Percentiles rank a stretch among this genome's conserved stretches.
Evolutionary conservation across 2,797 vertebrate genomes (phyloP).

Genomic region (Poecilia velifera): DNA sequence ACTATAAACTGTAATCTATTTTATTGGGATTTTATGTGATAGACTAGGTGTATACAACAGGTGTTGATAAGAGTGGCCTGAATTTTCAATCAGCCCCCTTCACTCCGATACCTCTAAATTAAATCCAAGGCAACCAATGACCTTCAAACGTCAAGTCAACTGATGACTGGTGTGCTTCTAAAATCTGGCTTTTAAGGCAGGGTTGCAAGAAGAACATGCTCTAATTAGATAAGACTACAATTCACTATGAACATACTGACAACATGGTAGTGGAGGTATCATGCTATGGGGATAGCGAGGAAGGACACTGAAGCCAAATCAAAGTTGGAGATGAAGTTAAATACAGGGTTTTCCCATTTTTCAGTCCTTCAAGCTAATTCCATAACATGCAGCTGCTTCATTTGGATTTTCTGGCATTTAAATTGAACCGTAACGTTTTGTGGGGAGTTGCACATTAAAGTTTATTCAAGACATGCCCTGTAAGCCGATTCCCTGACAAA

Average conservation of each 20-base stretch:
- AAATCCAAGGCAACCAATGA: neutral
- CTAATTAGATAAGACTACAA: neutral
- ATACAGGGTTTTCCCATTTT: neutral
- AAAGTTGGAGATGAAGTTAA: neutral
- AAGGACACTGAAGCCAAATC: neutral
- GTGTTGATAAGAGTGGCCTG: neutral
- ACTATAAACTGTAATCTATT: neutral
- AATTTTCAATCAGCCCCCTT: neutral
- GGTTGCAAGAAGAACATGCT: neutral
- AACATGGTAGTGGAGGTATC: neutral
- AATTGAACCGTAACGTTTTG: neutral
- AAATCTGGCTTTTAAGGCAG: neutral
- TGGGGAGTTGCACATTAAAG: constrained; percentile 43
- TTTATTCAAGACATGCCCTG: constrained; percentile 18
- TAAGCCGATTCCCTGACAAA: constrained; percentile 35
- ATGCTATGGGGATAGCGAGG: neutral
- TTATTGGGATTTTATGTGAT: neutral
- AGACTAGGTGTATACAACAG: neutral
- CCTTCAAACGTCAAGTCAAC: neutral
- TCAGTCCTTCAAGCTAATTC: neutral
- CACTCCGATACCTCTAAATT: neutral
- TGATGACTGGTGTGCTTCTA: neutral
- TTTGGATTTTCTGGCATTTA: constrained; percentile 8
- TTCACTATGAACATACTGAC: neutral
- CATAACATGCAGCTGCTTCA: constrained; percentile 36